A percentile compares a stretch with the other conserved stretches of the same genome.
Conservation (phyloP, 1,140 invertebrate species). For the Lethocerus indicus region DNA sequence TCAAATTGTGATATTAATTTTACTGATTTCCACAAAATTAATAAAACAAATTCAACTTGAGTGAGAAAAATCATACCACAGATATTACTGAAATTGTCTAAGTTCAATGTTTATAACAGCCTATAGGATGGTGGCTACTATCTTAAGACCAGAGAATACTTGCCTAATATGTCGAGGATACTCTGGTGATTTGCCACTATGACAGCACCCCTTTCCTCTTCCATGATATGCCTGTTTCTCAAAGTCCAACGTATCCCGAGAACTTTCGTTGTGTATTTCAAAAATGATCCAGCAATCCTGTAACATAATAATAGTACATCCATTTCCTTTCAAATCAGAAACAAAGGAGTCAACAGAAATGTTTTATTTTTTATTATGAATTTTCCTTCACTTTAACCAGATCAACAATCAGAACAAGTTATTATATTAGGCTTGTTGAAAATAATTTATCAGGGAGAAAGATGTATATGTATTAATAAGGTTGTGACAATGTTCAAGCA, state of each 20-base stretch:
- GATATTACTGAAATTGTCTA: too few species aligned
- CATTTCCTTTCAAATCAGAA: background rate
- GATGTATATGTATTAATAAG: too few species aligned
- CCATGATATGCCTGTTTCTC: conserved; percentile 25
- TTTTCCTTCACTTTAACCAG: background rate
- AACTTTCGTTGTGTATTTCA: conserved; percentile 19
- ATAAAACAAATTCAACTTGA: too few species aligned
- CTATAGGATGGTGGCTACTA: too few species aligned
- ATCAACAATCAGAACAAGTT: background rate
- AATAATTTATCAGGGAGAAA: background rate
- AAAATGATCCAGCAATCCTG: conserved; percentile 14
- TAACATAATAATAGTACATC: conserved; percentile 8
- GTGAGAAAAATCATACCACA: too few species aligned
- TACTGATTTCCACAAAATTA: too few species aligned
- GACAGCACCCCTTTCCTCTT: conserved; percentile 20
- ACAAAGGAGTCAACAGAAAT: background rate
- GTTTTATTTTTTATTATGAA: background rate
- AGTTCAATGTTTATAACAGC: too few species aligned
- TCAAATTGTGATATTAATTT: too few species aligned
- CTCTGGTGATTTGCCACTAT: conserved; percentile 34
- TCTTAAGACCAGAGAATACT: too few species aligned
- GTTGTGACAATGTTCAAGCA: too few species aligned
- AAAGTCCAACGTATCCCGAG: conserved; percentile 31
- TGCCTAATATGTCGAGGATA: conserved; percentile 31
- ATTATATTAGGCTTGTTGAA: background rate